phyloP scores from a whole-genome alignment of 2,888 invertebrate species.

The Heliconius ismenius region DNA sequence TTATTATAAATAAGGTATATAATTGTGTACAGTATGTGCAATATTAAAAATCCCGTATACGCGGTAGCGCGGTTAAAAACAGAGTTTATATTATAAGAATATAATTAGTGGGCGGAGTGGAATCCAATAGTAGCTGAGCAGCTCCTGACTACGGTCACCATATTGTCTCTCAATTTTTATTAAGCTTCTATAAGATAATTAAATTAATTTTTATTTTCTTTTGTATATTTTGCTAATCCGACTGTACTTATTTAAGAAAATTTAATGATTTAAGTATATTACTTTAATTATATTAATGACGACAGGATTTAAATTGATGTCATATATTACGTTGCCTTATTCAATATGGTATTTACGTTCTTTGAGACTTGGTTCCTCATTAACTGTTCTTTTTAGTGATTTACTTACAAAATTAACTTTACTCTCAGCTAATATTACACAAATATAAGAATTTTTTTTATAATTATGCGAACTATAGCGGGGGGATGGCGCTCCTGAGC shows the following conservation, averaged over 20 bases:
- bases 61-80: conserved; percentile 62
- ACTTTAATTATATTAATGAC: too few species aligned
- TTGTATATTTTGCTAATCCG: too few species aligned
- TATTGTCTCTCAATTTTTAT: background rate
- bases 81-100: conserved; percentile 79
- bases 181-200: background rate
- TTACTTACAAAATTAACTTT: background rate
- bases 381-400: background rate
- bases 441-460: too few species aligned
- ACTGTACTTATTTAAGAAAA: too few species aligned
- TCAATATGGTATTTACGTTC: background rate
- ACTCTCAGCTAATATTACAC: background rate
- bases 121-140: conserved; percentile 49
- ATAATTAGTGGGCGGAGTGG: conserved; percentile 81
- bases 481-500: too few species aligned
- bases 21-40: conserved; percentile 13
- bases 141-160: conserved; percentile 33
- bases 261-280: too few species aligned
- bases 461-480: too few species aligned
- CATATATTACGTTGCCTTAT: too few species aligned
- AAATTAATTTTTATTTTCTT: background rate
- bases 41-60: conserved; percentile 37
- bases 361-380: background rate
- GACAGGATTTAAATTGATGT: background rate
- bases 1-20: background rate